Conservation (phyloP, 2,113 vertebrate genomes). For the Meles meles region DNA sequence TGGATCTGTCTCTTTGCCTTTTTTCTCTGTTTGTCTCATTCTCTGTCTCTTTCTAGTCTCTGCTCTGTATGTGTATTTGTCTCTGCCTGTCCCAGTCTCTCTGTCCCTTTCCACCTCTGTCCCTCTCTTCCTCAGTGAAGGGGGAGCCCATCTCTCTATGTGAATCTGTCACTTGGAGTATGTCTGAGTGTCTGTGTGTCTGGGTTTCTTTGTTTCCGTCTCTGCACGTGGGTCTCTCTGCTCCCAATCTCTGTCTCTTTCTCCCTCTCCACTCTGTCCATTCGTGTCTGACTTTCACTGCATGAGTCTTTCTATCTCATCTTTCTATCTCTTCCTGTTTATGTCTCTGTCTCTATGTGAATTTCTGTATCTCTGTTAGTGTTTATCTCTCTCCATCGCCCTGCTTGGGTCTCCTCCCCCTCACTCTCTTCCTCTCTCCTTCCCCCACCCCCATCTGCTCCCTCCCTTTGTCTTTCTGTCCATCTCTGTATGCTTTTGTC, state of each 20-base stretch:
- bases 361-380: neutral
- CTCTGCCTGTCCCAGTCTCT: neutral
- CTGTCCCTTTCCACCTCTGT: neutral
- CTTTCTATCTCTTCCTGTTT: neutral
- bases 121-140: neutral
- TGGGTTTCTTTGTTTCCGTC: neutral
- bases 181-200: neutral
- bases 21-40: neutral
- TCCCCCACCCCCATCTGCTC: neutral
- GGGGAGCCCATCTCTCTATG: neutral
- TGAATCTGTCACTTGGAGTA: neutral
- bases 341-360: neutral
- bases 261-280: neutral
- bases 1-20: neutral
- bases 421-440: neutral
- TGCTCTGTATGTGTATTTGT: neutral
- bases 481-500: neutral
- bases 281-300: neutral
- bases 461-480: neutral
- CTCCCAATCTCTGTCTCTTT: neutral
- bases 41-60: neutral
- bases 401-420: neutral
- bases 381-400: neutral
- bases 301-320: neutral
- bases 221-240: neutral